phyloP scores from a whole-genome alignment of 2,797 vertebrate genomes.

The Ara ararauna region DNA sequence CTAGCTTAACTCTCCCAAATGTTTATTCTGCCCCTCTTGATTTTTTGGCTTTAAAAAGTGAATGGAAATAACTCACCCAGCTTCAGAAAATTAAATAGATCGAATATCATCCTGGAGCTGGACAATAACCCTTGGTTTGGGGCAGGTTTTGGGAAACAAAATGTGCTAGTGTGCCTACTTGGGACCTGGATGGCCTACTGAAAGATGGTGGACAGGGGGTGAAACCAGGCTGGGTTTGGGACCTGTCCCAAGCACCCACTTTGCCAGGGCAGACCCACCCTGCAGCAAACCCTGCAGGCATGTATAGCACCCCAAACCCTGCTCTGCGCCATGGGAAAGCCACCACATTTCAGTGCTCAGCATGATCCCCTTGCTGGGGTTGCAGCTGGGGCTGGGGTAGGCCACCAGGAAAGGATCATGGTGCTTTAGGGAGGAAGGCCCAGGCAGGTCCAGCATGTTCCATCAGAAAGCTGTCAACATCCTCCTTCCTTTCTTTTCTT shows the following conservation, averaged over 20 bases:
- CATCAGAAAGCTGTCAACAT: neutral
- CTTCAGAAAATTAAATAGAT: neutral
- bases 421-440: neutral
- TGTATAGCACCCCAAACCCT: neutral
- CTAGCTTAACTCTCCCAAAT: neutral
- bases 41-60: neutral
- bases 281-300: neutral
- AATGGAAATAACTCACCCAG: neutral
- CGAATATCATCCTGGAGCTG: neutral
- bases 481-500: neutral
- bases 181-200: neutral
- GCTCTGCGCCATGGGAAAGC: rapidly evolving
- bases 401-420: neutral
- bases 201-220: neutral
- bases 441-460: neutral
- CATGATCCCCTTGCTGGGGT: neutral
- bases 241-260: neutral
- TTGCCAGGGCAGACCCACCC: neutral
- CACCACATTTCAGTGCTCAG: rapidly evolving
- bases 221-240: neutral
- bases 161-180: neutral
- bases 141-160: neutral
- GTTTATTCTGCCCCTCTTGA: neutral
- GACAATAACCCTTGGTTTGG: neutral
- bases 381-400: rapidly evolving